Conservation (phyloP, 2,113 vertebrate species). For the Microcebus ravelobensis region DNA sequence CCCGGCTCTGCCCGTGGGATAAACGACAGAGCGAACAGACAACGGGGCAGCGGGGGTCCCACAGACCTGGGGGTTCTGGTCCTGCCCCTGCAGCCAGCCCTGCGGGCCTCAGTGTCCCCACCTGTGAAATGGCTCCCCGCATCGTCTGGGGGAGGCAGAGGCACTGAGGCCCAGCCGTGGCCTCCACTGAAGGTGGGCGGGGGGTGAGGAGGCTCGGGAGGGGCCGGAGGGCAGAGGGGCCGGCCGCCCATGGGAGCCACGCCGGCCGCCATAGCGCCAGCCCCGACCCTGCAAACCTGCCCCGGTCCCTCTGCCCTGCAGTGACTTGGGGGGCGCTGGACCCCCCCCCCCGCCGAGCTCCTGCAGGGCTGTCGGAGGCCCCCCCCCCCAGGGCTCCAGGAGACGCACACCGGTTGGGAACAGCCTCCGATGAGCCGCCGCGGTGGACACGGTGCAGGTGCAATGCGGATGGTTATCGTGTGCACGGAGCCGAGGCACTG, state of each 20-base stretch:
- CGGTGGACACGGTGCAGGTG: conserved; percentile 79
- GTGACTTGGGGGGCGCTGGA: background rate
- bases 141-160: too few relatives aligned
- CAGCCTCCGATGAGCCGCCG: conserved; percentile 51
- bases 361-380: background rate
- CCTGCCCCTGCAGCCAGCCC: background rate
- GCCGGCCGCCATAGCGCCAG: background rate
- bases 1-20: background rate
- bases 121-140: background rate
- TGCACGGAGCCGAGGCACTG: too few relatives aligned
- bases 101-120: background rate
- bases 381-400: background rate
- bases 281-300: background rate
- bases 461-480: conserved; percentile 85
- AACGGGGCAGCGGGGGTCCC: background rate
- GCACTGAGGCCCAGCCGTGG: background rate
- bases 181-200: background rate
- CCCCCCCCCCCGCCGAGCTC: background rate
- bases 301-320: rapidly evolving
- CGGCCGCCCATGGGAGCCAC: background rate
- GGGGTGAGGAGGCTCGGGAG: background rate
- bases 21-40: too few relatives aligned
- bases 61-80: background rate
- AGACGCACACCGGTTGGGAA: background rate
- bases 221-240: background rate